Evolutionary conservation across 2,888 invertebrate species (phyloP).

Genomic region (Labia minor): DNA sequence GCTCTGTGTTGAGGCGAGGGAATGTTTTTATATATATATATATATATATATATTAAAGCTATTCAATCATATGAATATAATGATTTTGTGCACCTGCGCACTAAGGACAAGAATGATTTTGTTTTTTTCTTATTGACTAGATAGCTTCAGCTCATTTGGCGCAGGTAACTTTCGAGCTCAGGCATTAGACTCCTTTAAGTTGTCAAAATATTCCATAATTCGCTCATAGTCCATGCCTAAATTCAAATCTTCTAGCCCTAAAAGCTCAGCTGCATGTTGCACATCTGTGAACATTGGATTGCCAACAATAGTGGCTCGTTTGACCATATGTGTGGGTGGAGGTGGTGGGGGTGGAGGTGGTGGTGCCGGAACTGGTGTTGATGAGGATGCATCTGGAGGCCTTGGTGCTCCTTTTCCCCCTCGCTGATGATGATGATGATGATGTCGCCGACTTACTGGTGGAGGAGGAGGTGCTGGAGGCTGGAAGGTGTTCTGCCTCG

Average conservation of each 20-base stretch:
- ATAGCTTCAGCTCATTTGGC: background rate
- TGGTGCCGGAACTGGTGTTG: conserved; percentile 35
- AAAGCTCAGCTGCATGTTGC: conserved; percentile 41
- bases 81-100: background rate
- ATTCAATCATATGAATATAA: background rate
- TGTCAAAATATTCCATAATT: conserved; percentile 96
- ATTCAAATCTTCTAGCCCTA: conserved; percentile 66
- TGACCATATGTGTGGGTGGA: conserved; percentile 47
- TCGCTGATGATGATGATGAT: conserved; percentile 39
- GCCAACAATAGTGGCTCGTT: conserved; percentile 74
- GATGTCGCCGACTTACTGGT: conserved; percentile 34
- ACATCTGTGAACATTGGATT: conserved; percentile 70
- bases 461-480: conserved; percentile 28
- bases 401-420: conserved; percentile 21
- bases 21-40: background rate
- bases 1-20: conserved; percentile 13
- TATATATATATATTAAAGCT: background rate
- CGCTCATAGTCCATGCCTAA: conserved; percentile 92
- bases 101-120: background rate
- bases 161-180: conserved; percentile 31
- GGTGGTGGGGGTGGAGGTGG: conserved; percentile 38
- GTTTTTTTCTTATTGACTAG: background rate
- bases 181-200: conserved; percentile 74
- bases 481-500: conserved; percentile 22
- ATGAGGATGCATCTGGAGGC: conserved; percentile 28